Evolutionary conservation across 2,888 invertebrate genomes (phyloP).

Genomic region (Patella depressa): DNA sequence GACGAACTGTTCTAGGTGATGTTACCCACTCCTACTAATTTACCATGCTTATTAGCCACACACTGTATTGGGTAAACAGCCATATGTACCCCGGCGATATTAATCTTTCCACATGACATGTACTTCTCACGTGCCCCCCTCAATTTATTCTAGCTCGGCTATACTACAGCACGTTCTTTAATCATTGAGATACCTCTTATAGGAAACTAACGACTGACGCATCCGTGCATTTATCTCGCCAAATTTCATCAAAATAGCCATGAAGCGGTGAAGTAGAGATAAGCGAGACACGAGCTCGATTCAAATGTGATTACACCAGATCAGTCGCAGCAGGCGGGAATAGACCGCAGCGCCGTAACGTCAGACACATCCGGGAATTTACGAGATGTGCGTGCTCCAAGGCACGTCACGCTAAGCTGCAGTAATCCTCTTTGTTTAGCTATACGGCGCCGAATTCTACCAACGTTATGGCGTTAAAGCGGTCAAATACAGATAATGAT

Average conservation of each 20-base stretch:
- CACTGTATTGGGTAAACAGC: no score
- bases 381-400: constrained; percentile 5
- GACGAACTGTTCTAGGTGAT: no score
- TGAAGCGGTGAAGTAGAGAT: not conserved
- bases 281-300: constrained; percentile 10
- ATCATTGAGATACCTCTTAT: no score
- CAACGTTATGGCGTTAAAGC: not conserved
- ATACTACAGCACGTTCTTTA: no score
- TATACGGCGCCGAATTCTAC: constrained; percentile 5
- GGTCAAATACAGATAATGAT: constrained; percentile 4
- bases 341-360: not conserved
- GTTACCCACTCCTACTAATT: no score
- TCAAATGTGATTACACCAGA: constrained; percentile 5
- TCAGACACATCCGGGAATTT: constrained; percentile 10
- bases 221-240: not conserved
- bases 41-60: no score
- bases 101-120: no score
- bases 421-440: constrained; percentile 5
- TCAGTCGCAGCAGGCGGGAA: constrained; percentile 7
- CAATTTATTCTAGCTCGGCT: no score
- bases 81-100: no score
- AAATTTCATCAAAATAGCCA: not conserved
- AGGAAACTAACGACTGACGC: not conserved
- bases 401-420: constrained; percentile 5
- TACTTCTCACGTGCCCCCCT: no score